Percentiles rank a stretch among this genome's conserved stretches.
phyloP scores from a whole-genome alignment of 1,140 invertebrate genomes.

The Brachionus asplanchnoidis region DNA sequence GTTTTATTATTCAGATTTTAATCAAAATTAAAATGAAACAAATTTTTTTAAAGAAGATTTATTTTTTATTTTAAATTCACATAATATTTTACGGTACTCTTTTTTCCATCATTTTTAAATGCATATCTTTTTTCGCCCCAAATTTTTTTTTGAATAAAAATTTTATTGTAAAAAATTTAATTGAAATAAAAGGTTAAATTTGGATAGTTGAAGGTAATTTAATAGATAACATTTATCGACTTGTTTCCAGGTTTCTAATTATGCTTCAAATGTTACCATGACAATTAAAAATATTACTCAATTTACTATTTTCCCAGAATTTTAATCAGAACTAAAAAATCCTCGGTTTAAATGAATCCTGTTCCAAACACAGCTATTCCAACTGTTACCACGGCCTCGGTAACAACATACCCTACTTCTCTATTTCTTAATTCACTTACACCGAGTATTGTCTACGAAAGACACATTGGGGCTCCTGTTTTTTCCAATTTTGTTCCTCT shows the following conservation, averaged over 20 bases:
- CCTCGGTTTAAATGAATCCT: not conserved
- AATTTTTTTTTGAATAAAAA: too few species aligned
- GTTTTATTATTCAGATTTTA: too few species aligned
- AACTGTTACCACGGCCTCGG: not conserved
- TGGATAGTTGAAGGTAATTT: not conserved
- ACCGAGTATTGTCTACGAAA: not conserved
- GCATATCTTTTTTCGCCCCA: too few species aligned
- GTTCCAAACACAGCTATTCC: not conserved
- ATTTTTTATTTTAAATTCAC: too few species aligned
- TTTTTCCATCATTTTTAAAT: too few species aligned
- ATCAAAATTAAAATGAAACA: too few species aligned
- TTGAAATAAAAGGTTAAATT: too few species aligned
- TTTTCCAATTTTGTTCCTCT: not conserved
- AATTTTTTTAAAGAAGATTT: too few species aligned
- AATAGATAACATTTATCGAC: not conserved
- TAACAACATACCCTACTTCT: not conserved
- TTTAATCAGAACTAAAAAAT: not conserved
- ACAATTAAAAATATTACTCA: not conserved
- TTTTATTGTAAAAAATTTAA: too few species aligned
- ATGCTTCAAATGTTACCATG: not conserved
- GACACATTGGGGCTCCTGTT: not conserved
- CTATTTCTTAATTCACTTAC: not conserved
- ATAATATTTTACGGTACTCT: too few species aligned
- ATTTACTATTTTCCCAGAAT: not conserved
- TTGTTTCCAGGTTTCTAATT: not conserved